These are phyloP conservation scores for Gallinago nigripennis DNA, from an alignment of 2,797 vertebrate genomes.

Conservation along the genomic window DNA sequence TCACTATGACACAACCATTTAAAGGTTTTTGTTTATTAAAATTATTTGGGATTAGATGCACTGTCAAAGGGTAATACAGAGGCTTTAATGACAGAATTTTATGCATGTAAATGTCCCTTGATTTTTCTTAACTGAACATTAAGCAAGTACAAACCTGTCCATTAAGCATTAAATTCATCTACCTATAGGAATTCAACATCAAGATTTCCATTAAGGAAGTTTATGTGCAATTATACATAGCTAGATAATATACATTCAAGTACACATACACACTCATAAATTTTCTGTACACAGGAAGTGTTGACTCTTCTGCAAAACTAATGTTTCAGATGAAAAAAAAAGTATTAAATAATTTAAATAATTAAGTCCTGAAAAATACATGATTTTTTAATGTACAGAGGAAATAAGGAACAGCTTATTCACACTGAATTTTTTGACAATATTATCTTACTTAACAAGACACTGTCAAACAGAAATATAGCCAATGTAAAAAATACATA, in stretches of 20 bases:
- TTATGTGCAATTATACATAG: not conserved
- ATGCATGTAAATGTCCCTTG: not conserved
- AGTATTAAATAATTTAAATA: not conserved
- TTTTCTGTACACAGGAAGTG: not conserved
- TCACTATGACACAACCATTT: not conserved
- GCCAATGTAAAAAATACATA: not conserved
- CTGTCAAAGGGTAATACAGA: not conserved
- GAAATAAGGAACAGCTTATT: not conserved
- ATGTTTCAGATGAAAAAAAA: not conserved
- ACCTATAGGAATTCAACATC: not conserved
- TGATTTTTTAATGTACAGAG: not conserved
- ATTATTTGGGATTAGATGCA: not conserved
- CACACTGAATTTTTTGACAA: not conserved
- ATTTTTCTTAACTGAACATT: not conserved
- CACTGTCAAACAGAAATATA: not conserved
- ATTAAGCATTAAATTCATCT: not conserved
- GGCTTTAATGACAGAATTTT: not conserved
- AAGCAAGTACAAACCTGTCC: not conserved
- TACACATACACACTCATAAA: rapidly evolving
- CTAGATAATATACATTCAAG: not conserved
- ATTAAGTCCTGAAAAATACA: not conserved
- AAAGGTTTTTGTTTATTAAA: not conserved
- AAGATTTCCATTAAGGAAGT: not conserved
- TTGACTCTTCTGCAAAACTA: not conserved
- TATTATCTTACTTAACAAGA: not conserved